These are phyloP conservation scores for Dusona sp. DNA, from an alignment of 2,888 invertebrate species.

Conservation along the genomic window DNA sequence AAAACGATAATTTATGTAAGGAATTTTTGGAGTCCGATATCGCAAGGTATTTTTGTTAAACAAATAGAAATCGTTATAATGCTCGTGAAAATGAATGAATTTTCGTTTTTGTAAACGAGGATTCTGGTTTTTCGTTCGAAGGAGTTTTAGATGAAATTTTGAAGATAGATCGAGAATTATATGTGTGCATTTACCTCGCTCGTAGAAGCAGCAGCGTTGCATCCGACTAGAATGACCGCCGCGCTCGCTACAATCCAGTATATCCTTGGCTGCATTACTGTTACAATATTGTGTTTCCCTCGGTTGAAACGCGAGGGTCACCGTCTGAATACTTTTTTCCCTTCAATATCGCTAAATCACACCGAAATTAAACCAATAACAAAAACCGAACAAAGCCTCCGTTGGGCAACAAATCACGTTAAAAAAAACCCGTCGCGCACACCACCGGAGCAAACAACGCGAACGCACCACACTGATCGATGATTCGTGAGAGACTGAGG, in stretches of 20 bases:
- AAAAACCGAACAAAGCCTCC: conserved; percentile 61
- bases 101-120: neutral
- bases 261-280: conserved; percentile 90
- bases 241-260: conserved; percentile 90
- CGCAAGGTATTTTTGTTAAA: neutral
- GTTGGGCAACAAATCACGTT: conserved; percentile 64
- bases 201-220: conserved; percentile 87
- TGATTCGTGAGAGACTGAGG: conserved; percentile 83
- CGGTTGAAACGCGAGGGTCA: conserved; percentile 70
- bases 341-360: conserved; percentile 55
- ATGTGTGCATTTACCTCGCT: conserved; percentile 88
- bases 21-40: neutral
- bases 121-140: neutral
- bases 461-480: conserved; percentile 84
- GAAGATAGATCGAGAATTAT: neutral
- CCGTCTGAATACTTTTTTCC: conserved; percentile 36
- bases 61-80: neutral
- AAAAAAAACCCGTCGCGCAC: conserved; percentile 66
- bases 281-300: conserved; percentile 57
- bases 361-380: conserved; percentile 66
- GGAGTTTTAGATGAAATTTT: neutral
- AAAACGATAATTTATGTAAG: neutral
- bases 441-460: conserved; percentile 81
- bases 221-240: conserved; percentile 90
- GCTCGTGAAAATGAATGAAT: neutral